These are phyloP conservation scores for Apamea monoglypha DNA, from an alignment of 2,888 invertebrate genomes.

Conservation along the genomic window DNA sequence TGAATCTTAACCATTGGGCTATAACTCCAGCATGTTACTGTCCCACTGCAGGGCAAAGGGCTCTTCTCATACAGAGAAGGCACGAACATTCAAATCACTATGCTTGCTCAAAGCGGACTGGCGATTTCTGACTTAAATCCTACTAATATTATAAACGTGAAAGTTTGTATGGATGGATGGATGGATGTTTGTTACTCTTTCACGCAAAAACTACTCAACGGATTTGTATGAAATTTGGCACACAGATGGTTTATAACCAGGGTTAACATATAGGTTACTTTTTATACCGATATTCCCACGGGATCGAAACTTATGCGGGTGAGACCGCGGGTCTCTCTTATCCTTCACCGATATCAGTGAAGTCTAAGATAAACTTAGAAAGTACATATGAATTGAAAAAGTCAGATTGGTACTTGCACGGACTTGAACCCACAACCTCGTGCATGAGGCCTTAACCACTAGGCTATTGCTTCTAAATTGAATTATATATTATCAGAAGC, in stretches of 20 bases:
- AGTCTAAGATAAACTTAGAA: not conserved
- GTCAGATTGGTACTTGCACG: not conserved
- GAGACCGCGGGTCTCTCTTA: not conserved
- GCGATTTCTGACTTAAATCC: not conserved
- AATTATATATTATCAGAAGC: constrained; percentile 31
- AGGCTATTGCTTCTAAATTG: not conserved
- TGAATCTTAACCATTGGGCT: not conserved
- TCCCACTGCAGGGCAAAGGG: not conserved
- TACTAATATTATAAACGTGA: too few relatives aligned
- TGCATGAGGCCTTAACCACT: not conserved
- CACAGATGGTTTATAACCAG: too few relatives aligned
- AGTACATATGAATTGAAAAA: not conserved
- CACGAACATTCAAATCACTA: not conserved
- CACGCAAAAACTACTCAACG: too few relatives aligned
- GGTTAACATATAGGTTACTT: too few relatives aligned
- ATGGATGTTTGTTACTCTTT: too few relatives aligned
- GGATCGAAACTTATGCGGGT: too few relatives aligned
- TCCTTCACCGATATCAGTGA: not conserved
- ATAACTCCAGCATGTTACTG: not conserved
- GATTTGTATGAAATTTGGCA: too few relatives aligned
- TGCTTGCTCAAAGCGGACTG: not conserved
- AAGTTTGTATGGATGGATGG: too few relatives aligned
- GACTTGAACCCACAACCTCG: not conserved
- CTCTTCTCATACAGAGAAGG: not conserved
- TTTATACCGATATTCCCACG: too few relatives aligned